phyloP scores from a whole-genome alignment of 2,888 invertebrate species.

The Cordilura impudica region DNA sequence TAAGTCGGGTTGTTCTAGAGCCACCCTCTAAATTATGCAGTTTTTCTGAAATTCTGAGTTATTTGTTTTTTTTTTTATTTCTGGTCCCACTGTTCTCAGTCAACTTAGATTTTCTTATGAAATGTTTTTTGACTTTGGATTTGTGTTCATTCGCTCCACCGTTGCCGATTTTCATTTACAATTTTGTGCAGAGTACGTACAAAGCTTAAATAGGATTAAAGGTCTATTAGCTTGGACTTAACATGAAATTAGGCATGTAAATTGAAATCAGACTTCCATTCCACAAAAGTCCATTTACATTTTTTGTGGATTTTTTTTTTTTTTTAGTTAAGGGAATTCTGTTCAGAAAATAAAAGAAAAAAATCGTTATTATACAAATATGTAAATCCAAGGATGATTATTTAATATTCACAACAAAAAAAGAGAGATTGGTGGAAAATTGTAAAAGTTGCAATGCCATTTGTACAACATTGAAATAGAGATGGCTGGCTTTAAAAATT shows the following conservation, averaged over 20 bases:
- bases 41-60: too few relatives aligned
- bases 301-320: conserved; percentile 20
- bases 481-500: too few relatives aligned
- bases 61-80: too few relatives aligned
- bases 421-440: neutral
- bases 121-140: neutral
- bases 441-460: neutral
- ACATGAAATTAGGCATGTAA: conserved; percentile 55
- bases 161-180: neutral
- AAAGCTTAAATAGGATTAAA: conserved; percentile 26
- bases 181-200: neutral
- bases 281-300: conserved; percentile 35
- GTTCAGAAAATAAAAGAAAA: neutral
- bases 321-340: conserved; percentile 3
- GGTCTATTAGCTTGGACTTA: conserved; percentile 48
- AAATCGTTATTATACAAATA: conserved; percentile 43
- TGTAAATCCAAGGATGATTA: conserved; percentile 31
- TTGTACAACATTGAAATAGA: neutral
- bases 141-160: neutral
- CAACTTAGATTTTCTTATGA: neutral
- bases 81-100: neutral
- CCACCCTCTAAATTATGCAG: too few relatives aligned
- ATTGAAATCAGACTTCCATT: conserved; percentile 42
- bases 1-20: too few relatives aligned
- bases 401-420: conserved; percentile 4